phyloP scores from a whole-genome alignment of 2,888 invertebrate species.

The Galerucella nymphaeae region DNA sequence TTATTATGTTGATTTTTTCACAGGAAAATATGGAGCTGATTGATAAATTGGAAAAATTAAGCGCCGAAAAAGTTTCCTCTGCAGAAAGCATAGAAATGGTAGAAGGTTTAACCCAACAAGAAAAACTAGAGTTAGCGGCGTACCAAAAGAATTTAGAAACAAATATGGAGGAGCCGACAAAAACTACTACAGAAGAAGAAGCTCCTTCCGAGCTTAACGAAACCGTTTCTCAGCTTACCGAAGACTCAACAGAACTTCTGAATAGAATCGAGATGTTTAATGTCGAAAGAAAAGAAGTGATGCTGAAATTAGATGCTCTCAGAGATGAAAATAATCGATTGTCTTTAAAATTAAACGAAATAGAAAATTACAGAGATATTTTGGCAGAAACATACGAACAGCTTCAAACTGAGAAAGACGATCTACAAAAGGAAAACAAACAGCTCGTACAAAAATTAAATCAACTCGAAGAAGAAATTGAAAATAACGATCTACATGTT shows the following conservation, averaged over 20 bases:
- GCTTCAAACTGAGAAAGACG: slow-evolving; percentile 66
- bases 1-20: slow-evolving; percentile 16
- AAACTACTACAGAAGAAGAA: slow-evolving; percentile 46
- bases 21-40: slow-evolving; percentile 81
- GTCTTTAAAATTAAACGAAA: slow-evolving; percentile 65
- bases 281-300: slow-evolving; percentile 75
- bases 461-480: slow-evolving; percentile 5
- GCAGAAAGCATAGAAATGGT: slow-evolving; percentile 83
- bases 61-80: slow-evolving; percentile 77
- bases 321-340: slow-evolving; percentile 71
- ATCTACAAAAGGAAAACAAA: slow-evolving; percentile 65
- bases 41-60: slow-evolving; percentile 79
- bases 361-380: slow-evolving; percentile 64
- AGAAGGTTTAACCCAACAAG: slow-evolving; percentile 76
- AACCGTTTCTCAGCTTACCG: slow-evolving; percentile 70
- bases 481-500: not conserved
- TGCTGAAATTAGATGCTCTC: slow-evolving; percentile 75
- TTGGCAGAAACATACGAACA: slow-evolving; percentile 63
- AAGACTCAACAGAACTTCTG: slow-evolving; percentile 74
- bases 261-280: slow-evolving; percentile 77
- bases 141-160: slow-evolving; percentile 69
- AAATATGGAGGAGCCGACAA: slow-evolving; percentile 48
- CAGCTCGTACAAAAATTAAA: slow-evolving; percentile 51
- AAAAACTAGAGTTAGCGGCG: slow-evolving; percentile 76
- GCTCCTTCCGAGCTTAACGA: slow-evolving; percentile 67